Conservation (phyloP, 2,888 invertebrate species). For the Chirona hameri region DNA sequence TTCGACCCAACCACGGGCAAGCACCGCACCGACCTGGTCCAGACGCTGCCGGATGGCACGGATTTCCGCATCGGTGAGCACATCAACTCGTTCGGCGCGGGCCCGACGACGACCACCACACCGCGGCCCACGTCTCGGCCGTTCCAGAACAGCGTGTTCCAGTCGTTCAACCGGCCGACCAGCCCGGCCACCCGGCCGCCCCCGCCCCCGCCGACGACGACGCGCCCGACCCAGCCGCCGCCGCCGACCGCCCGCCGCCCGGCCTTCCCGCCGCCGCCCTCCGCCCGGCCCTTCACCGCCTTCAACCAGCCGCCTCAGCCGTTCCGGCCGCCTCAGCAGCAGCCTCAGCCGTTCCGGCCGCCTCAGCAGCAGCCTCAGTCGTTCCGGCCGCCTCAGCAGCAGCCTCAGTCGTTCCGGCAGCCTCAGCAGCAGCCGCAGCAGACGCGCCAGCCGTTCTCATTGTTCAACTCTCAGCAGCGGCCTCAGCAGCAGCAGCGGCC, state of each 20-base stretch:
- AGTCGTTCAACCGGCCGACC: constrained; percentile 49
- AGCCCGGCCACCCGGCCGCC: constrained; percentile 47
- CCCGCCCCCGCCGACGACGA: constrained; percentile 35
- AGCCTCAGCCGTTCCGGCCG: constrained; percentile 39
- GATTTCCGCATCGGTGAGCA: constrained; percentile 30
- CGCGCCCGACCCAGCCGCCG: not conserved
- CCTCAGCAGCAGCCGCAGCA: constrained; percentile 48
- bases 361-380: constrained; percentile 49
- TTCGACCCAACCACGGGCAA: constrained; percentile 34
- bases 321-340: constrained; percentile 49
- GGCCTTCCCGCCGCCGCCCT: constrained; percentile 51
- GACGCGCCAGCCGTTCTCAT: not conserved
- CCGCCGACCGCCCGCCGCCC: constrained; percentile 53
- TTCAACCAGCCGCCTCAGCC: constrained; percentile 59
- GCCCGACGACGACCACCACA: constrained; percentile 29
- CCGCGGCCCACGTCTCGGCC: constrained; percentile 31
- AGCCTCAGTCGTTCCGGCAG: constrained; percentile 39
- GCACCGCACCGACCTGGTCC: constrained; percentile 34
- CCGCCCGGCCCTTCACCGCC: constrained; percentile 55
- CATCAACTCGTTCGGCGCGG: not conserved
- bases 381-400: constrained; percentile 49
- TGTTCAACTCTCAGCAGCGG: not conserved
- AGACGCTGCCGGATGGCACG: constrained; percentile 30
- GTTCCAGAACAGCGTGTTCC: constrained; percentile 51
- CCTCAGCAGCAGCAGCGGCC: constrained; percentile 33